Conservation (phyloP, 2,888 invertebrate genomes). For the Elysia crispata region DNA sequence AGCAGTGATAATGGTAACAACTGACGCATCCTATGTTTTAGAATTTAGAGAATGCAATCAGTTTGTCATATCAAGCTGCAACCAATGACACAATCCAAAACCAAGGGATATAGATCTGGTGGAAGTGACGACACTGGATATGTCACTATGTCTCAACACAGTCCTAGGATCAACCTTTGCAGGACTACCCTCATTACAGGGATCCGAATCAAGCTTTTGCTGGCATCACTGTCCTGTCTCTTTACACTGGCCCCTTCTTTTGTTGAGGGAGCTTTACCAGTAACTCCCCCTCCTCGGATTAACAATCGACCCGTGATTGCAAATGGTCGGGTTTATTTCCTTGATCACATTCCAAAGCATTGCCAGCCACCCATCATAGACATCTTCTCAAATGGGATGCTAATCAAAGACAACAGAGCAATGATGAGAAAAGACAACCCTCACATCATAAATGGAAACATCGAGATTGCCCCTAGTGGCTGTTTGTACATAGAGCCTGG, state of each 20-base stretch:
- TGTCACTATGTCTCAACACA: no score
- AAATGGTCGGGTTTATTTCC: constrained; percentile 66
- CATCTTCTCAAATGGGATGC: constrained; percentile 53
- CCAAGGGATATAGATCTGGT: no score
- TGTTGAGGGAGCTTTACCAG: not conserved
- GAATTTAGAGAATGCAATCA: no score
- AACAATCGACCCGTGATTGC: constrained; percentile 62
- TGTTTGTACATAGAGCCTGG: constrained; percentile 91
- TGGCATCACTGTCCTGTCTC: not conserved
- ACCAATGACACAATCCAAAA: no score
- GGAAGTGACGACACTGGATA: no score
- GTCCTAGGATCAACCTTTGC: no score
- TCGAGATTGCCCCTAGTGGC: constrained; percentile 64
- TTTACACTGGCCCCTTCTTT: not conserved
- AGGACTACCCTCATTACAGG: no score
- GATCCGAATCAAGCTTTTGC: not conserved
- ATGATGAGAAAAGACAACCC: constrained; percentile 64
- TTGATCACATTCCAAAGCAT: constrained; percentile 60
- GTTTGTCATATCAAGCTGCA: no score
- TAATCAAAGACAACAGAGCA: constrained; percentile 56
- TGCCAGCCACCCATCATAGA: constrained; percentile 61
- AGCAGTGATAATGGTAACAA: no score
- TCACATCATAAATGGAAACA: constrained; percentile 63
- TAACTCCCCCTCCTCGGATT: constrained; percentile 64
- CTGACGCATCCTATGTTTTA: no score